Percentiles rank a stretch among this genome's conserved stretches.
Evolutionary conservation across 2,113 vertebrate species (phyloP).

Genomic region (Elephas maximus): DNA sequence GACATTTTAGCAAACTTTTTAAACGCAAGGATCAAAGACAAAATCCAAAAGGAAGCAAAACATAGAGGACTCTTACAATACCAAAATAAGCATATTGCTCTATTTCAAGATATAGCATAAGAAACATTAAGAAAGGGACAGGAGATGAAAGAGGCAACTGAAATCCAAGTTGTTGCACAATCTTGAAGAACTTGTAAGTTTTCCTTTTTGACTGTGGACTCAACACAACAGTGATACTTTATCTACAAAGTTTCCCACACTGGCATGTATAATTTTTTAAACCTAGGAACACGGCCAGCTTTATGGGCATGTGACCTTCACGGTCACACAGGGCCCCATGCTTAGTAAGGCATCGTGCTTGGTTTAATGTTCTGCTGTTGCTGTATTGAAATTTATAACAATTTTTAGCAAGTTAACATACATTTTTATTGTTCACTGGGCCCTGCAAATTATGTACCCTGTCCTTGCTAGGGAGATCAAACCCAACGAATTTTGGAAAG

Average conservation of each 20-base stretch:
- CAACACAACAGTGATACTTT: constrained; percentile 39
- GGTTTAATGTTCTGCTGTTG: constrained; percentile 3
- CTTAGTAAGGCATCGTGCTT: neutral
- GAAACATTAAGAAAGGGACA: neutral
- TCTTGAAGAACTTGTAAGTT: neutral
- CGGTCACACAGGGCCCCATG: neutral
- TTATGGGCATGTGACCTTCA: neutral
- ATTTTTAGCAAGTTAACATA: neutral
- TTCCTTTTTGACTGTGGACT: neutral
- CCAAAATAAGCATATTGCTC: constrained; percentile 57
- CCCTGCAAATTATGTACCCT: neutral
- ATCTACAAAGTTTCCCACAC: neutral
- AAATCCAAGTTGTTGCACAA: neutral
- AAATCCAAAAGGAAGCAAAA: constrained; percentile 61
- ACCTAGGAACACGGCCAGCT: neutral
- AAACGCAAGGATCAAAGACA: constrained; percentile 69
- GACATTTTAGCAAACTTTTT: constrained; percentile 55
- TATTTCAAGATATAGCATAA: constrained; percentile 55
- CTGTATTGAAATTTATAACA: constrained; percentile 13
- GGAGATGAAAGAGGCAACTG: constrained; percentile 46
- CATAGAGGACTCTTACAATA: constrained; percentile 41
- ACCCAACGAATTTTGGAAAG: neutral
- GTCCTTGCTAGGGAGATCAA: neutral
- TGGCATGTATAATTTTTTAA: neutral
- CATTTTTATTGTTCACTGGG: neutral